phyloP scores from a whole-genome alignment of 1,140 invertebrate genomes.

The Augochlora pura region DNA sequence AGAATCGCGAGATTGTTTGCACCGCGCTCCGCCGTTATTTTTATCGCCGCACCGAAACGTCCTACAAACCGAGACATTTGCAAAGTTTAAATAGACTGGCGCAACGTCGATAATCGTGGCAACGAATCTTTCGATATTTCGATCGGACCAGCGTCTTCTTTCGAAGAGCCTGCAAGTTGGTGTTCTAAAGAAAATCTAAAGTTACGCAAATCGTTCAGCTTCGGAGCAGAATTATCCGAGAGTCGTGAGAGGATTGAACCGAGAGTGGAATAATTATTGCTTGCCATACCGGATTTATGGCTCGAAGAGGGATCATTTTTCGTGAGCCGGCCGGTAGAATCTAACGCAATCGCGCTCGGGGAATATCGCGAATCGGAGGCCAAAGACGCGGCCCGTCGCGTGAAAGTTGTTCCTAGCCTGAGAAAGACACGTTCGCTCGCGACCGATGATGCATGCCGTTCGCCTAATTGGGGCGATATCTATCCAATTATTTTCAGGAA shows the following conservation, averaged over 20 bases:
- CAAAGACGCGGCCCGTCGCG: conserved; percentile 3
- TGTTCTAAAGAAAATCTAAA: no score
- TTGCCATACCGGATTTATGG: no score
- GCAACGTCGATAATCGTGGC: no score
- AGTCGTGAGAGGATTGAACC: no score
- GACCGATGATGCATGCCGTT: conserved; percentile 20
- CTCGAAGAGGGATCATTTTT: background rate
- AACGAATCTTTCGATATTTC: no score
- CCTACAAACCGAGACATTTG: background rate
- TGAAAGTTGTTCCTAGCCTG: conserved; percentile 15
- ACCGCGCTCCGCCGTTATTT: no score
- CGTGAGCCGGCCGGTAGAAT: background rate
- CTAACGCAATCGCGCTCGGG: background rate
- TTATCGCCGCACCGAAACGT: background rate
- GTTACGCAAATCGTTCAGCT: no score
- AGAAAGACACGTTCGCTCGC: conserved; percentile 37
- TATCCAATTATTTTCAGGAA: conserved; percentile 12
- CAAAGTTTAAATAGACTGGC: no score
- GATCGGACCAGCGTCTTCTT: no score
- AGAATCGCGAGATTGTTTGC: conserved; percentile 3
- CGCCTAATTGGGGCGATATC: conserved; percentile 24
- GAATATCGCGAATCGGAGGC: background rate
- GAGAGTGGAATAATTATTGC: no score
- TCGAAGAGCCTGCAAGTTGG: no score
- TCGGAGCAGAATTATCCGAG: no score